Conservation (phyloP, 2,797 vertebrate species). For the Sus cebifrons region DNA sequence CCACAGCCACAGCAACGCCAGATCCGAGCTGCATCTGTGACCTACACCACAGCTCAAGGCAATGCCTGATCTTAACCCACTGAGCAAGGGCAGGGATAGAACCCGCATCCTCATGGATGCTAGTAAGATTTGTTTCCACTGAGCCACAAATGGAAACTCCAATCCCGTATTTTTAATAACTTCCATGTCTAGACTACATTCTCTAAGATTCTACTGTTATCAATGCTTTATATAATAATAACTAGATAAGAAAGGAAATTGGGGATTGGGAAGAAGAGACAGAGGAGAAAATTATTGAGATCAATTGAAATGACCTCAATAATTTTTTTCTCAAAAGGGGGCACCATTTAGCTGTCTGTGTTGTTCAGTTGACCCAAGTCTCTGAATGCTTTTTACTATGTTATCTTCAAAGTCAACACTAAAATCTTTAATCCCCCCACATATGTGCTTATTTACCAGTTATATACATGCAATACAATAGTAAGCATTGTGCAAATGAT, state of each 20-base stretch:
- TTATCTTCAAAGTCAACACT: neutral
- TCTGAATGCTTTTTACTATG: neutral
- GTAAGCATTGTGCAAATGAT: neutral
- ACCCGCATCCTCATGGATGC: too few relatives aligned
- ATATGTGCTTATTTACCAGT: neutral
- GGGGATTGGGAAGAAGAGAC: neutral
- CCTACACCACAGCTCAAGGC: too few relatives aligned
- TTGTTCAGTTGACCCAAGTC: neutral
- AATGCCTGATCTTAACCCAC: too few relatives aligned
- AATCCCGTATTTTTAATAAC: neutral
- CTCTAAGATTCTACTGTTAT: neutral
- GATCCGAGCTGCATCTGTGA: too few relatives aligned
- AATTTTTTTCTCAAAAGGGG: neutral
- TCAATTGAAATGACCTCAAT: neutral
- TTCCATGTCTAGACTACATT: neutral
- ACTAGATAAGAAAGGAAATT: neutral
- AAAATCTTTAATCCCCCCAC: neutral
- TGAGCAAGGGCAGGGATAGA: too few relatives aligned
- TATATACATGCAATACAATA: rapidly evolving
- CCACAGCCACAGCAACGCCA: too few relatives aligned
- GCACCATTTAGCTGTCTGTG: neutral
- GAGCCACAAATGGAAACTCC: too few relatives aligned
- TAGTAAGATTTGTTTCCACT: too few relatives aligned
- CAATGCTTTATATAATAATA: neutral
- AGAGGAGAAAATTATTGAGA: neutral